Evolutionary conservation across 2,113 vertebrate genomes (phyloP).

Genomic region (Ginglymostoma cirratum): DNA sequence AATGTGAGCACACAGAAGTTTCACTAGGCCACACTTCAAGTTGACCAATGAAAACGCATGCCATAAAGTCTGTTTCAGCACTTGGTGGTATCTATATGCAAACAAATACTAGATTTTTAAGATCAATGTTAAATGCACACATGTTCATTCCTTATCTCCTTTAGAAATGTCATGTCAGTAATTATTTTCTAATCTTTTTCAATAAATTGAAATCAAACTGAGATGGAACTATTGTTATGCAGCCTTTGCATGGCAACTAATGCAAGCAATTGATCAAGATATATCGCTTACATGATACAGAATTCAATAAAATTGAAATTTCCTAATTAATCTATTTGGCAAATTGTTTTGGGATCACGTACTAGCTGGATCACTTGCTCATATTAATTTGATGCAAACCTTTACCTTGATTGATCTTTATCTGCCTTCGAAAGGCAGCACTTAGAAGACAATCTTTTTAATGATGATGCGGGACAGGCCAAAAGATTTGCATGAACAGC

Average conservation of each 20-base stretch:
- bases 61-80: neutral
- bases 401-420: neutral
- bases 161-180: neutral
- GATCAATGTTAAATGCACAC: neutral
- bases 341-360: neutral
- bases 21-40: neutral
- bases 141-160: neutral
- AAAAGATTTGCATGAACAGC: neutral
- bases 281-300: neutral
- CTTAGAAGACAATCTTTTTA: constrained; percentile 10
- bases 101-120: neutral
- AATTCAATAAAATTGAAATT: constrained; percentile 7
- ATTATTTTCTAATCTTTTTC: neutral
- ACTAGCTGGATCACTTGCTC: neutral
- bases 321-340: constrained; percentile 14
- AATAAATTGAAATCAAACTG: neutral
- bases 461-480: neutral
- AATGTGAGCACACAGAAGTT: neutral
- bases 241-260: neutral
- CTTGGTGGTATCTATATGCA: neutral
- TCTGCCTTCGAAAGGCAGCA: neutral
- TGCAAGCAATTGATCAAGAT: neutral
- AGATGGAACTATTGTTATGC: neutral
- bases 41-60: neutral
- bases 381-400: neutral